These are phyloP conservation scores for Pasiphila rectangulata DNA, from an alignment of 2,888 invertebrate species.

Conservation along the genomic window DNA sequence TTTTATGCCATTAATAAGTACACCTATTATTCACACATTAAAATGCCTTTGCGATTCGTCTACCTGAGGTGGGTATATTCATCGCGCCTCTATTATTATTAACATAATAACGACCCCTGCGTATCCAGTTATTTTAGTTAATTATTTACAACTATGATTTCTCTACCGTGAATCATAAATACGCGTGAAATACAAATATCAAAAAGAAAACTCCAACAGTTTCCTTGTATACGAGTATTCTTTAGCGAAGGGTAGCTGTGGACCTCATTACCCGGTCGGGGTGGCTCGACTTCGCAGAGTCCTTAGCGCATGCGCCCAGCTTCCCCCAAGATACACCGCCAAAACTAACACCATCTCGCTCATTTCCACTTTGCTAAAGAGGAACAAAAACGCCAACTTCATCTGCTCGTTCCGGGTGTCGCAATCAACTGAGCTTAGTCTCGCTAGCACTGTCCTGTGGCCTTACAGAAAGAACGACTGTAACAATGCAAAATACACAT, in stretches of 20 bases:
- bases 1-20: too few species aligned
- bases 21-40: too few species aligned
- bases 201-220: too few species aligned
- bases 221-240: too few species aligned
- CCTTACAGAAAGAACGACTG: conserved; percentile 13
- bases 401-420: conserved; percentile 12
- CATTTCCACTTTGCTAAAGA: conserved; percentile 21
- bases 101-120: too few species aligned
- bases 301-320: conserved; percentile 61
- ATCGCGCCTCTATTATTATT: too few species aligned
- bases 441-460: conserved; percentile 18
- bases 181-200: too few species aligned
- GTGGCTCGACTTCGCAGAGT: conserved; percentile 1
- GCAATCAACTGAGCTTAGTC: conserved; percentile 28
- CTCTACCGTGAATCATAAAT: too few species aligned
- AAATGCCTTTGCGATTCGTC: too few species aligned
- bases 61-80: too few species aligned
- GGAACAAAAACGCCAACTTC: conserved; percentile 26
- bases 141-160: too few species aligned
- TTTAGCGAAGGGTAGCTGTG: conserved; percentile 9
- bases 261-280: conserved; percentile 3
- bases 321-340: conserved; percentile 39
- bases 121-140: too few species aligned
- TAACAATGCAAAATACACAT: conserved; percentile 27
- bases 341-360: conserved; percentile 35